These are phyloP conservation scores for Aptenodytes patagonicus DNA, from an alignment of 2,113 vertebrate genomes.

Conservation along the genomic window DNA sequence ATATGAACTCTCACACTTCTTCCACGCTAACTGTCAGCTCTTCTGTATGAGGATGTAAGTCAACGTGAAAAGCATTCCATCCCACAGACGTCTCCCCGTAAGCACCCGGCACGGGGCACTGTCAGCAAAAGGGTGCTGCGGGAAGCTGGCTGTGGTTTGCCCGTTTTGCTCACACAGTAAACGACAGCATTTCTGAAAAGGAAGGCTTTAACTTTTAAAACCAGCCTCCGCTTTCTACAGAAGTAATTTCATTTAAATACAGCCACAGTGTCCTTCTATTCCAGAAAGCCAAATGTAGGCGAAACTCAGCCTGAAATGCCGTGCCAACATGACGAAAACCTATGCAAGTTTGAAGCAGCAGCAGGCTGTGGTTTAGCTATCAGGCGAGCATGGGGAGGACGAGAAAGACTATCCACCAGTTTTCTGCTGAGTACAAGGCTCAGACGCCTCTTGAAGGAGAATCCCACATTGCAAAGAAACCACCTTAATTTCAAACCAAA, in stretches of 20 bases:
- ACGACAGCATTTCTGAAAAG: not conserved
- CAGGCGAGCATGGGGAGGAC: not conserved
- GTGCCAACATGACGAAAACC: not conserved
- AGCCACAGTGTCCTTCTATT: not conserved
- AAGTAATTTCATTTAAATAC: not conserved
- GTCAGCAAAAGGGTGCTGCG: not conserved
- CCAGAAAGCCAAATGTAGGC: not conserved
- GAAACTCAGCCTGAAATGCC: not conserved
- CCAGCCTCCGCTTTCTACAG: not conserved
- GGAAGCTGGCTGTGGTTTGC: not conserved
- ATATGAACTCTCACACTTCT: not conserved
- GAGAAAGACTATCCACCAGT: not conserved
- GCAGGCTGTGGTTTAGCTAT: not conserved
- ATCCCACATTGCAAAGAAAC: not conserved
- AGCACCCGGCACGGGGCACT: not conserved
- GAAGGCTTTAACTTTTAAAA: not conserved
- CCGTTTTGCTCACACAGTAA: fast-evolving
- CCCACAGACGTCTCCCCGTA: not conserved
- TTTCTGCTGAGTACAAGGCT: not conserved
- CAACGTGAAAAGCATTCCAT: not conserved
- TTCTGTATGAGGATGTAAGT: not conserved
- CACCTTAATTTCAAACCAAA: not conserved
- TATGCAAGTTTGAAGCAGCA: not conserved
- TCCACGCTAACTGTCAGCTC: not conserved
- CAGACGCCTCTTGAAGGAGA: not conserved